Evolutionary conservation across 2,888 invertebrate species (phyloP).

Genomic region (Chelonus formosanus): DNA sequence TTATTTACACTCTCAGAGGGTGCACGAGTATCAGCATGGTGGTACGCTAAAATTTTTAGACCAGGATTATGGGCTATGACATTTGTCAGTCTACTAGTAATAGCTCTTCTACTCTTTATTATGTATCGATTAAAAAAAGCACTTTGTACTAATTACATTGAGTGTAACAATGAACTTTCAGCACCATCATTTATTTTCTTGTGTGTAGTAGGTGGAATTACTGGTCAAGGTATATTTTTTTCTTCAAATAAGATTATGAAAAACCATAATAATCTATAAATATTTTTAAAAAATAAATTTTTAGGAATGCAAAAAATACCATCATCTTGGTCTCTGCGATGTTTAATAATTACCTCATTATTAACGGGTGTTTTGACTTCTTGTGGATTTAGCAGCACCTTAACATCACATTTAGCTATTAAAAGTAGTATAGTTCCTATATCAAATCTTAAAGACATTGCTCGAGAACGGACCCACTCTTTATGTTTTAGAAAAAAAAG

Average conservation of each 20-base stretch:
- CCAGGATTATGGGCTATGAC: conserved; percentile 43
- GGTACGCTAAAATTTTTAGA: conserved; percentile 50
- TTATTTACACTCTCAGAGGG: conserved; percentile 49
- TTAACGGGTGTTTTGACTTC: conserved; percentile 51
- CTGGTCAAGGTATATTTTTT: conserved; percentile 48
- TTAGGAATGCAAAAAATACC: conserved; percentile 50
- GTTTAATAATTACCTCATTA: conserved; percentile 46
- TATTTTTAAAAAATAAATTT: conserved; percentile 8
- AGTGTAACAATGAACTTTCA: conserved; percentile 45
- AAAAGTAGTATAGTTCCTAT: conserved; percentile 59
- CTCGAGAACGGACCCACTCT: conserved; percentile 54
- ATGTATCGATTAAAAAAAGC: conserved; percentile 43
- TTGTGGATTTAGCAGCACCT: conserved; percentile 51
- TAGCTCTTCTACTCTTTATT: conserved; percentile 38
- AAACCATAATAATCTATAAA: neutral
- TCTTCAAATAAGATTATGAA: conserved; percentile 2
- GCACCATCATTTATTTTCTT: conserved; percentile 47
- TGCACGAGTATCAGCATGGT: conserved; percentile 45
- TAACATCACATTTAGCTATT: conserved; percentile 64
- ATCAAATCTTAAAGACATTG: conserved; percentile 59
- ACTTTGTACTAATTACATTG: conserved; percentile 32
- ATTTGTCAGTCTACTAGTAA: conserved; percentile 40
- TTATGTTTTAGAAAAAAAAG: conserved; percentile 64
- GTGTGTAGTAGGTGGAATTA: conserved; percentile 48
- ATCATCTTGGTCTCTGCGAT: conserved; percentile 47